phyloP scores from a whole-genome alignment of 1,140 invertebrate genomes.

The Heliconius congener region DNA sequence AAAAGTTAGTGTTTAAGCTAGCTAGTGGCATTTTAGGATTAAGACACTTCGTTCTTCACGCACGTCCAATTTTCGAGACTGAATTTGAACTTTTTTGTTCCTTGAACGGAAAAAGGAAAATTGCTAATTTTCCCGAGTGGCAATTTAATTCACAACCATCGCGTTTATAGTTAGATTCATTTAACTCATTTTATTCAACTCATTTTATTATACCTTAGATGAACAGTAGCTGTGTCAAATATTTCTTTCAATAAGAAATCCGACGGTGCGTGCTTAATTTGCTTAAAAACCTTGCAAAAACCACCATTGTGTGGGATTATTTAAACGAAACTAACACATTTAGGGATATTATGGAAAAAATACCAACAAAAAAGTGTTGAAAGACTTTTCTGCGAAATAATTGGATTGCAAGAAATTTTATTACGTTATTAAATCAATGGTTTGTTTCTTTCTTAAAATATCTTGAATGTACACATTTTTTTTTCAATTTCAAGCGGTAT shows the following conservation, averaged over 20 bases:
- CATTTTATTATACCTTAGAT: not conserved
- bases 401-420: not conserved
- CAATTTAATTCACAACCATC: too few species aligned
- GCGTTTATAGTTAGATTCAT: too few species aligned
- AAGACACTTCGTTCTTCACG: too few species aligned
- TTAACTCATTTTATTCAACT: not conserved
- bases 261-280: not conserved
- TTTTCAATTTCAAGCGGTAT: too few species aligned
- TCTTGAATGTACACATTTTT: too few species aligned
- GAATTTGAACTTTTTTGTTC: too few species aligned
- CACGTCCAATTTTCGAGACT: too few species aligned
- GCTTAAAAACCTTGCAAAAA: not conserved
- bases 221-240: not conserved
- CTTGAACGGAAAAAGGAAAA: not conserved
- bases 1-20: too few species aligned
- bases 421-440: not conserved
- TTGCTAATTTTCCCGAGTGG: not conserved
- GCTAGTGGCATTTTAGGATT: too few species aligned
- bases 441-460: too few species aligned
- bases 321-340: slow-evolving; percentile 14
- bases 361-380: not conserved
- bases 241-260: not conserved
- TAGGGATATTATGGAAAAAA: not conserved
- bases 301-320: not conserved
- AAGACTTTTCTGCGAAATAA: slow-evolving; percentile 14